Conservation (phyloP, 2,888 invertebrate species). For the Mechanitis mazaeus region DNA sequence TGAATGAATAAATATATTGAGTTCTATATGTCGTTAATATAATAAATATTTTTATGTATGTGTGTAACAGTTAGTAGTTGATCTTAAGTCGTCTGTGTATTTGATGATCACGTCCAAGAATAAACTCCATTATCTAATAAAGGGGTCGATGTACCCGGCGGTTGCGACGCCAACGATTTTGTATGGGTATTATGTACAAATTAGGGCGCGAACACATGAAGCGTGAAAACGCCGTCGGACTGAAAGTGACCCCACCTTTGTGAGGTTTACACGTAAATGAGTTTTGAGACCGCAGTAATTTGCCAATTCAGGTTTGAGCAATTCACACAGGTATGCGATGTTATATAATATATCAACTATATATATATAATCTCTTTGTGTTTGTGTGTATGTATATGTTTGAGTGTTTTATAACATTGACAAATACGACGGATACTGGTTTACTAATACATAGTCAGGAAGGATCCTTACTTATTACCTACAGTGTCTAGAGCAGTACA, state of each 20-base stretch:
- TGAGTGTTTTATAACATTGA: too few species aligned
- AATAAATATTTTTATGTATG: too few species aligned
- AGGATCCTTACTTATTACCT: too few species aligned
- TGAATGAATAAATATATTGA: too few species aligned
- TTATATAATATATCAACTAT: not conserved
- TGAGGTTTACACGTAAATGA: slow-evolving; percentile 4
- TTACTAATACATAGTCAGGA: too few species aligned
- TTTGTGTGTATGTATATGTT: too few species aligned
- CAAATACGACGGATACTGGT: too few species aligned
- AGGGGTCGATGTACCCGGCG: slow-evolving; percentile 33
- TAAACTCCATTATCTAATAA: slow-evolving; percentile 36
- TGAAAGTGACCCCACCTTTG: slow-evolving; percentile 1
- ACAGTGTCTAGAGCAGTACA: too few species aligned
- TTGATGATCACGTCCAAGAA: slow-evolving; percentile 24
- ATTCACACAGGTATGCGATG: not conserved
- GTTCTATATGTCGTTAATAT: too few species aligned
- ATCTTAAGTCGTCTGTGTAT: slow-evolving; percentile 13
- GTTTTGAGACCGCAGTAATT: not conserved
- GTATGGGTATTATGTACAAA: slow-evolving; percentile 6
- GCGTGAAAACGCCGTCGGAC: slow-evolving; percentile 1
- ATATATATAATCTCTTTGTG: too few species aligned
- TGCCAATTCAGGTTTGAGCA: not conserved
- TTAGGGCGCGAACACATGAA: slow-evolving; percentile 2
- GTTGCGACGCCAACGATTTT: slow-evolving; percentile 3
- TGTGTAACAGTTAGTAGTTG: too few species aligned